Evolutionary conservation across 2,888 invertebrate genomes (phyloP).

Genomic region (Achlya flavicornis): DNA sequence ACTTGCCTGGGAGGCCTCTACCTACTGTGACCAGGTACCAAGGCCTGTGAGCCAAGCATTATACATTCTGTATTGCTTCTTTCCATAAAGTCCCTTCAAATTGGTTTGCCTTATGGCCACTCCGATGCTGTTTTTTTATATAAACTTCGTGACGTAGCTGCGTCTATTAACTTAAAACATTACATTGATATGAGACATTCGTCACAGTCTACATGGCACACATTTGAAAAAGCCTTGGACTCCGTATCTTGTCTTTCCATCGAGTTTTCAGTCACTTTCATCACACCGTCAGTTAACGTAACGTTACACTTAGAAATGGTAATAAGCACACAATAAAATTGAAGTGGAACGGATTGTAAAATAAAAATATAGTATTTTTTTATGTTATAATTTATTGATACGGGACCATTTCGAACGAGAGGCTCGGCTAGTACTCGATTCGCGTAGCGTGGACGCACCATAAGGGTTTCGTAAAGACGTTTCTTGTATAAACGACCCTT

Average conservation of each 20-base stretch:
- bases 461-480: no score
- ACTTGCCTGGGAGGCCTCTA: no score
- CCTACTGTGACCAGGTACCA: no score
- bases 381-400: neutral
- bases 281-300: neutral
- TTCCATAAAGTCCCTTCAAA: no score
- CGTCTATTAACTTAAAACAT: neutral
- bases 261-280: conserved; percentile 4
- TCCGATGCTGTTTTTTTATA: no score
- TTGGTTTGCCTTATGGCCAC: no score
- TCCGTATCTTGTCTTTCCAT: conserved; percentile 1
- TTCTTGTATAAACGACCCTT: no score
- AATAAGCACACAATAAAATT: conserved; percentile 5
- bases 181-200: conserved; percentile 2
- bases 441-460: no score
- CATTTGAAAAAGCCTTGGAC: conserved; percentile 1
- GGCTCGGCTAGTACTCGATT: no score
- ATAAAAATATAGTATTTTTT: neutral
- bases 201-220: conserved; percentile 4
- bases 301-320: neutral
- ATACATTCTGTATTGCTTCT: no score
- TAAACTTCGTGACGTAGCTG: neutral
- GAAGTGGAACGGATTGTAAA: neutral
- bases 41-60: no score
- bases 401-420: no score